These are phyloP conservation scores for Heliopora coerulea DNA, from an alignment of 92 coral and sea anemone genomes.

Conservation along the genomic window DNA sequence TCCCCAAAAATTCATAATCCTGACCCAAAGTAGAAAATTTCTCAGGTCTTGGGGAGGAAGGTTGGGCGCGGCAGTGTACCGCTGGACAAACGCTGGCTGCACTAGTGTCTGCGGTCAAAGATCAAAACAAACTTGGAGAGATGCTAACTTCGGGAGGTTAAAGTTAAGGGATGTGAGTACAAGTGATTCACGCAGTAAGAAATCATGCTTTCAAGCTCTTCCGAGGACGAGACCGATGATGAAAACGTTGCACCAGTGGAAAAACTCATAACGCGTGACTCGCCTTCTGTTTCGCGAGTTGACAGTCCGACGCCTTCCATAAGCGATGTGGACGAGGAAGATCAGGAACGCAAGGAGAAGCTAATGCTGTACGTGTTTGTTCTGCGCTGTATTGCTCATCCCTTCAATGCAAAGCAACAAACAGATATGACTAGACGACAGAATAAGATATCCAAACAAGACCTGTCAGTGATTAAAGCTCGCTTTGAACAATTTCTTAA, in stretches of 20 bases:
- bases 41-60: no score
- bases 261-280: constrained; percentile 22
- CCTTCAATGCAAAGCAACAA: constrained; percentile 94
- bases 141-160: no score
- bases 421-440: constrained; percentile 88
- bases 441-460: constrained; percentile 78
- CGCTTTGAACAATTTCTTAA: constrained; percentile 77
- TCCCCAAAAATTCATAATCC: no score
- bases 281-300: neutral
- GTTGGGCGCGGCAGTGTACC: no score
- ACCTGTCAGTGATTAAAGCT: constrained; percentile 67
- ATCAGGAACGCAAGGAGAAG: constrained; percentile 80
- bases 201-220: constrained; percentile 43
- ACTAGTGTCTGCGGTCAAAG: no score
- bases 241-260: constrained; percentile 33
- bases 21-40: no score
- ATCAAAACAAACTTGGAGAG: no score
- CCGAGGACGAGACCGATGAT: constrained; percentile 46
- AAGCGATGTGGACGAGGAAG: constrained; percentile 68
- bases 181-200: no score
- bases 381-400: constrained; percentile 80
- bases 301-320: constrained; percentile 83
- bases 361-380: constrained; percentile 87
- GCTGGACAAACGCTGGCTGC: no score
- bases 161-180: no score